Conservation (phyloP, 2,113 vertebrate genomes). For the Fulica atra region DNA sequence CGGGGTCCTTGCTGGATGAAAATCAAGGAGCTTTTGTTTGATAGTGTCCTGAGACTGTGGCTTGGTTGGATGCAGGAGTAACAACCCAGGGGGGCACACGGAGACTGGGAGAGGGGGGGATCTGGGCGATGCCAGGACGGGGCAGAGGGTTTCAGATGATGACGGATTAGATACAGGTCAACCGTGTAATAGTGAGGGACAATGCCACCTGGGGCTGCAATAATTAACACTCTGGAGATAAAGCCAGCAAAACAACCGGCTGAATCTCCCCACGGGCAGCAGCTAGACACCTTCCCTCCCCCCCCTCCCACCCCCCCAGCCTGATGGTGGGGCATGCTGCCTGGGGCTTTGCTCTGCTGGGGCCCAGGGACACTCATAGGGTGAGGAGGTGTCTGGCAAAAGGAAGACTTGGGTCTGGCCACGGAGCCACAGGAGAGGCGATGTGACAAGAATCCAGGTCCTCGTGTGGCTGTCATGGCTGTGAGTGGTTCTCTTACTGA, state of each 20-base stretch:
- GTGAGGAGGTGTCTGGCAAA: background rate
- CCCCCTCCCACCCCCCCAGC: too few species aligned
- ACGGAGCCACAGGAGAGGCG: background rate
- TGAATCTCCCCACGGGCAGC: constrained; percentile 7
- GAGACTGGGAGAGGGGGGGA: background rate
- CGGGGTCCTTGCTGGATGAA: background rate
- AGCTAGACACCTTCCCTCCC: background rate
- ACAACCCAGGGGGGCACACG: background rate
- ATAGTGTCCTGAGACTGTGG: background rate
- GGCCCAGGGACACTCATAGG: background rate
- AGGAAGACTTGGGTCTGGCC: background rate
- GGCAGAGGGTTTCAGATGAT: constrained; percentile 41
- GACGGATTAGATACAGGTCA: constrained; percentile 63
- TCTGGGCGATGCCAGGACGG: background rate
- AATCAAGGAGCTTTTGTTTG: background rate
- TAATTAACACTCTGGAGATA: constrained; percentile 49
- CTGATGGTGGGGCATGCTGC: background rate
- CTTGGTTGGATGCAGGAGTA: background rate
- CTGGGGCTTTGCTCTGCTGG: accelerated
- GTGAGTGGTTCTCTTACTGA: constrained; percentile 56
- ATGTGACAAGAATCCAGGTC: background rate
- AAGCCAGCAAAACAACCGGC: constrained; percentile 4
- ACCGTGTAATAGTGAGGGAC: constrained; percentile 45
- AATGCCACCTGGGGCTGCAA: constrained; percentile 64
- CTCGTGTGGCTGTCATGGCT: constrained; percentile 28